These are phyloP conservation scores for Mastacembelus armatus DNA, from an alignment of 2,797 vertebrate genomes.

Conservation along the genomic window DNA sequence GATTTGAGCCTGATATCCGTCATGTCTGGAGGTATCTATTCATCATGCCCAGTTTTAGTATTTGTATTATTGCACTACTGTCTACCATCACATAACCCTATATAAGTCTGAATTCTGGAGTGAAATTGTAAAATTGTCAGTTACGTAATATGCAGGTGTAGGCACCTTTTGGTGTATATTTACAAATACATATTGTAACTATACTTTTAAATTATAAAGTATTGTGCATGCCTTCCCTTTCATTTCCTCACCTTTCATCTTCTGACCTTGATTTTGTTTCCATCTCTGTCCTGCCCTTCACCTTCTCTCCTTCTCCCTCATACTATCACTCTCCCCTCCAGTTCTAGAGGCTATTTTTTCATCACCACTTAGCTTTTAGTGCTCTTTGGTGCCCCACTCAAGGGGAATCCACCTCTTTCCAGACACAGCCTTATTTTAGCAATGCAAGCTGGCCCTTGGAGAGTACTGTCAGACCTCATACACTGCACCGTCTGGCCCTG, in stretches of 20 bases:
- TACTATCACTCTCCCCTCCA: conserved; percentile 63
- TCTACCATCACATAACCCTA: too few species aligned
- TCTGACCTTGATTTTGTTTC: conserved; percentile 39
- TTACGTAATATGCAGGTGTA: not conserved
- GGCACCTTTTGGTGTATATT: not conserved
- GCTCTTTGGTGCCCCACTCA: conserved; percentile 77
- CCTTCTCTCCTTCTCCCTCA: conserved; percentile 51
- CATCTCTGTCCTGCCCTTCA: conserved; percentile 50
- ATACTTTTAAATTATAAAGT: not conserved
- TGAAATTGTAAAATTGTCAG: not conserved
- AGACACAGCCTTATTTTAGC: conserved; percentile 82
- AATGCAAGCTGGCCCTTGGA: conserved; percentile 74
- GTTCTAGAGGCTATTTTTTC: conserved; percentile 62
- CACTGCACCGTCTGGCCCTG: conserved; percentile 56
- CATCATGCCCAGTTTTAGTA: too few species aligned
- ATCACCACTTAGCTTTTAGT: conserved; percentile 82
- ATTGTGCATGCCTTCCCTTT: not conserved
- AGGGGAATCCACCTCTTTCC: conserved; percentile 80
- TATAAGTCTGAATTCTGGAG: too few species aligned
- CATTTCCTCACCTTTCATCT: not conserved
- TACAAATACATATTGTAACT: not conserved
- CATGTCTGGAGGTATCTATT: not conserved
- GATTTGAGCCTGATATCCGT: conserved; percentile 6
- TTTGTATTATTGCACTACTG: too few species aligned
- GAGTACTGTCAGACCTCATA: conserved; percentile 70